Evolutionary conservation across 2,113 vertebrate species (phyloP).

Genomic region (Prunella himalayana): DNA sequence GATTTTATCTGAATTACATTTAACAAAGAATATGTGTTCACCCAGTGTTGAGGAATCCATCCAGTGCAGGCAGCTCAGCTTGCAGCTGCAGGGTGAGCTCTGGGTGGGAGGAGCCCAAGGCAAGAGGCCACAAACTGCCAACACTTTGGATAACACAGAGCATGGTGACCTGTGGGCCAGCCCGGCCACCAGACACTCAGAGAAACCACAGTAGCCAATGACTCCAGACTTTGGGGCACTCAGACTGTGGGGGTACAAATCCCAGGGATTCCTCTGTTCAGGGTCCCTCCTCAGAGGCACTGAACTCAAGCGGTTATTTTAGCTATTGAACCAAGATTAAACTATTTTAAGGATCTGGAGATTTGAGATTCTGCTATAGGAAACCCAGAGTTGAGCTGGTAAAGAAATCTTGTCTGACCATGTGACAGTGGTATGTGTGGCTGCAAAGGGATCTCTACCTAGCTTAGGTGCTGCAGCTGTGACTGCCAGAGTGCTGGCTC

Average conservation of each 20-base stretch:
- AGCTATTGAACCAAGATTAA: background rate
- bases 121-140: background rate
- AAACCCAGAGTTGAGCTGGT: background rate
- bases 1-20: background rate
- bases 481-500: background rate
- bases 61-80: background rate
- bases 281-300: background rate
- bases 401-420: background rate
- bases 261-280: background rate
- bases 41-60: background rate
- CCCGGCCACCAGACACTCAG: background rate
- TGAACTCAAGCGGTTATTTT: background rate
- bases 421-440: accelerated
- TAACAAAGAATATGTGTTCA: background rate
- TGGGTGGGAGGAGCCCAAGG: background rate
- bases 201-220: background rate
- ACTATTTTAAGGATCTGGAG: background rate
- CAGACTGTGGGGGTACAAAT: background rate
- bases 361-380: background rate
- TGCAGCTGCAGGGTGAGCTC: background rate
- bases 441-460: background rate
- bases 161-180: background rate
- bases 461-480: background rate
- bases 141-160: background rate
- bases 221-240: background rate